Evolutionary conservation across 2,113 vertebrate species (phyloP).

Genomic region (Acrocephalus arundinaceus): DNA sequence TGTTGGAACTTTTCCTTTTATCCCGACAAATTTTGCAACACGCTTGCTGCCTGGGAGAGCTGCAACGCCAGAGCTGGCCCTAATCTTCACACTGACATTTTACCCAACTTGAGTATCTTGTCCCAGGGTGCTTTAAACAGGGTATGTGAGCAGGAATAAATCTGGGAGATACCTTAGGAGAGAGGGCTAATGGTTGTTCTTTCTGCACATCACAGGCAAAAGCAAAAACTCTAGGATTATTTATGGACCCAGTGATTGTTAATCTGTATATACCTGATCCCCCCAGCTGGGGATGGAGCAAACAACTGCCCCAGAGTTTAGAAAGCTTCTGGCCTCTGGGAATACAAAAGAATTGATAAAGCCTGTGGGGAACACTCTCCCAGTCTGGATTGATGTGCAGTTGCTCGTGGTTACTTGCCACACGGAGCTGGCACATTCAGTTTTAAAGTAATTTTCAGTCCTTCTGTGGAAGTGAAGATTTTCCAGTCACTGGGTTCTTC

Average conservation of each 20-base stretch:
- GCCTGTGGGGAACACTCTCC: not conserved
- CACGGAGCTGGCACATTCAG: rapidly evolving
- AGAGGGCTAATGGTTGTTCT: not conserved
- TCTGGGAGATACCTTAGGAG: not conserved
- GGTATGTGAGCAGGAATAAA: not conserved
- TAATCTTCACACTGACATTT: not conserved
- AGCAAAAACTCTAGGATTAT: not conserved
- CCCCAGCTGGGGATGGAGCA: not conserved
- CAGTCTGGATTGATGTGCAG: not conserved
- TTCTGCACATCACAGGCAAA: not conserved
- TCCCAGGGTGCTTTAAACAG: not conserved
- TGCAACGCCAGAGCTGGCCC: not conserved
- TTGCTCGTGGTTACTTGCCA: not conserved
- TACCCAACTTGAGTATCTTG: not conserved
- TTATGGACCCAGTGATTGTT: not conserved
- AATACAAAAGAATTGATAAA: not conserved
- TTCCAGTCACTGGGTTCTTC: not conserved
- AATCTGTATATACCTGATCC: not conserved
- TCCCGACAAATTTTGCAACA: not conserved
- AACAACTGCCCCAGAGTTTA: too few species aligned
- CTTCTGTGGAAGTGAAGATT: not conserved
- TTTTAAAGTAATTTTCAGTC: not conserved
- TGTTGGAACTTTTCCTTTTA: not conserved
- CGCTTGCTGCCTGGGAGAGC: not conserved
- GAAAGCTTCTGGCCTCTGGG: not conserved